These are phyloP conservation scores for Monochamus saltuarius DNA, from an alignment of 1,140 invertebrate genomes.

Conservation along the genomic window DNA sequence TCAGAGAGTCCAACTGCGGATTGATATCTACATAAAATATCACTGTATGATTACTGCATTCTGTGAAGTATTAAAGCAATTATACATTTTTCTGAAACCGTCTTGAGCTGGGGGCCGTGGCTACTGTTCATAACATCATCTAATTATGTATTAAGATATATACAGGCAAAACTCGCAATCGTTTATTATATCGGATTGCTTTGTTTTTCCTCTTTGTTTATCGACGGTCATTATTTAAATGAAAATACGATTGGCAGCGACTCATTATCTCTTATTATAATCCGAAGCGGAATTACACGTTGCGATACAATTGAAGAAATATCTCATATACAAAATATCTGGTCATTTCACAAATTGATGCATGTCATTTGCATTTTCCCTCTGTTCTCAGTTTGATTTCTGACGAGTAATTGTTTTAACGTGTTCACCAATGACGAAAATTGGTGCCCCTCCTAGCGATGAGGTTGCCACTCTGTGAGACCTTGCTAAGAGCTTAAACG, in stretches of 20 bases:
- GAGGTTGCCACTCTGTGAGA: too few species aligned
- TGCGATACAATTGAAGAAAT: too few species aligned
- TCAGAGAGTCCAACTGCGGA: constrained; percentile 33
- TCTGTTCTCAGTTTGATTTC: too few species aligned
- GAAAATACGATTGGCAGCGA: constrained; percentile 7
- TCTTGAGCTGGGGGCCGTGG: constrained; percentile 19
- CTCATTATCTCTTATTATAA: constrained; percentile 13
- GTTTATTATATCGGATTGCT: constrained; percentile 34
- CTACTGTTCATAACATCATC: constrained; percentile 29
- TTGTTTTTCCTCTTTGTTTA: constrained; percentile 21
- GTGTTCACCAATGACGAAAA: too few species aligned
- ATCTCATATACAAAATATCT: too few species aligned
- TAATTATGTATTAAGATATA: constrained; percentile 38
- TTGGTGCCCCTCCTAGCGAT: too few species aligned
- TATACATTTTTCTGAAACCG: constrained; percentile 33
- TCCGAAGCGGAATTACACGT: neutral
- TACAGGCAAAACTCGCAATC: constrained; percentile 23
- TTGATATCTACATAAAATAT: constrained; percentile 42
- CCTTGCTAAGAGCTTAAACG: too few species aligned
- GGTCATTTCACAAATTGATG: too few species aligned
- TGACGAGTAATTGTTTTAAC: too few species aligned
- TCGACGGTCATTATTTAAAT: constrained; percentile 24
- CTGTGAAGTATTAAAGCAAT: constrained; percentile 27
- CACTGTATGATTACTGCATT: constrained; percentile 38
- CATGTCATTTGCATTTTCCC: too few species aligned